Conservation (phyloP, 1,140 invertebrate genomes). For the Papilio glaucus region DNA sequence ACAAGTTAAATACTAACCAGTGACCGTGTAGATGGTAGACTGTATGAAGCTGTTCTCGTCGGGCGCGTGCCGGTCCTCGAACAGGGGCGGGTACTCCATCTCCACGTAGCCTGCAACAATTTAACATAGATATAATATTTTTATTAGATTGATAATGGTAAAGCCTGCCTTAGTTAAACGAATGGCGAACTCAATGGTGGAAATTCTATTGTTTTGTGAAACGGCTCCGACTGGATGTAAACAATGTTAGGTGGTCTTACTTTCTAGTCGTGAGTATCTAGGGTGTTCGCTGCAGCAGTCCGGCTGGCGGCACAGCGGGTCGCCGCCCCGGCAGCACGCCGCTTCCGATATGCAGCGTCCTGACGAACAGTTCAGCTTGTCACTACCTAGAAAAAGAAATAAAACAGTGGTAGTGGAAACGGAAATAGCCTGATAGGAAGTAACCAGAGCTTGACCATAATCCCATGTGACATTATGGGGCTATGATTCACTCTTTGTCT, state of each 20-base stretch:
- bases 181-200: too few relatives aligned
- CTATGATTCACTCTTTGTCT: too few relatives aligned
- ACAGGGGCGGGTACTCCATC: conserved; percentile 63
- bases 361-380: conserved; percentile 67
- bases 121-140: not conserved
- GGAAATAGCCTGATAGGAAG: too few relatives aligned
- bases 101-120: conserved; percentile 52
- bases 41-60: conserved; percentile 76
- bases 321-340: conserved; percentile 58
- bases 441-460: too few relatives aligned
- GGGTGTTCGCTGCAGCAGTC: conserved; percentile 68
- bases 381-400: conserved; percentile 45
- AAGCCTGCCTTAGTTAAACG: too few relatives aligned
- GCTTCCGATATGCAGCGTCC: conserved; percentile 67
- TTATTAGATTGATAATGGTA: not conserved
- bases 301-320: conserved; percentile 62
- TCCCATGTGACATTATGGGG: too few relatives aligned
- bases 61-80: conserved; percentile 65
- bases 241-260: too few relatives aligned
- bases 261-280: conserved; percentile 49
- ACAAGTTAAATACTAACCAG: conserved; percentile 57
- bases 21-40: conserved; percentile 76
- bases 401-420: too few relatives aligned
- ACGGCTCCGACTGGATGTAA: too few relatives aligned
- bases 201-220: too few relatives aligned